Conservation (phyloP, 2,888 invertebrate genomes). For the Dicyrtoma fusca region DNA sequence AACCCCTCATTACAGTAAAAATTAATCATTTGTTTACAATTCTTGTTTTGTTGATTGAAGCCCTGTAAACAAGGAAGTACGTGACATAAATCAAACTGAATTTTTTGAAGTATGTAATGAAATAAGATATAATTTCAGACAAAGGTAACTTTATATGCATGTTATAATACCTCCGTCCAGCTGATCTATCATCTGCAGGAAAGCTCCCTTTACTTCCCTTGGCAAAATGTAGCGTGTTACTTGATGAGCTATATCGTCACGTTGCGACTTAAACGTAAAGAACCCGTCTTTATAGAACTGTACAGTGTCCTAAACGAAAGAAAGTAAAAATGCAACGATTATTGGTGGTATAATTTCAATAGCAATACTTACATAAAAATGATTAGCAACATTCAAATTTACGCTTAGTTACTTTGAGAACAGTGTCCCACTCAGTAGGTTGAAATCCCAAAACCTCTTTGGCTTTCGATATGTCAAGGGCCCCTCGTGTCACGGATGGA, state of each 20-base stretch:
- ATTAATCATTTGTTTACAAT: not conserved
- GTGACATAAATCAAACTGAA: not conserved
- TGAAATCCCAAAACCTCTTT: constrained; percentile 58
- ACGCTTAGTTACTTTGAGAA: constrained; percentile 53
- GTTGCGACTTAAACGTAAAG: constrained; percentile 51
- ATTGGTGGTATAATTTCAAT: too few species aligned
- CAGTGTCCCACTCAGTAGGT: constrained; percentile 59
- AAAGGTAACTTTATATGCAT: not conserved
- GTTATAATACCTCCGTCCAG: constrained; percentile 19
- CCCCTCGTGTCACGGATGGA: constrained; percentile 60
- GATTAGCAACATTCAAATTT: not conserved
- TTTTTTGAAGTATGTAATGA: not conserved
- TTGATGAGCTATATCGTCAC: constrained; percentile 55
- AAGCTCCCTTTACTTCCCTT: constrained; percentile 49
- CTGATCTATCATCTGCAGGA: constrained; percentile 48
- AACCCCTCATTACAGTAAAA: not conserved
- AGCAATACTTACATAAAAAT: too few species aligned
- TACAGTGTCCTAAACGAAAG: constrained; percentile 57
- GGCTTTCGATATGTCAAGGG: constrained; percentile 60
- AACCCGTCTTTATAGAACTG: constrained; percentile 60
- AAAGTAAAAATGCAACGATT: constrained; percentile 2
- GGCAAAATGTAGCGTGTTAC: constrained; percentile 48
- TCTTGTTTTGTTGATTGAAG: constrained; percentile 16
- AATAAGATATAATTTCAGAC: not conserved
- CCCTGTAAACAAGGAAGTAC: not conserved